phyloP scores from a whole-genome alignment of 2,888 invertebrate species.

The Cremastinae sp. region DNA sequence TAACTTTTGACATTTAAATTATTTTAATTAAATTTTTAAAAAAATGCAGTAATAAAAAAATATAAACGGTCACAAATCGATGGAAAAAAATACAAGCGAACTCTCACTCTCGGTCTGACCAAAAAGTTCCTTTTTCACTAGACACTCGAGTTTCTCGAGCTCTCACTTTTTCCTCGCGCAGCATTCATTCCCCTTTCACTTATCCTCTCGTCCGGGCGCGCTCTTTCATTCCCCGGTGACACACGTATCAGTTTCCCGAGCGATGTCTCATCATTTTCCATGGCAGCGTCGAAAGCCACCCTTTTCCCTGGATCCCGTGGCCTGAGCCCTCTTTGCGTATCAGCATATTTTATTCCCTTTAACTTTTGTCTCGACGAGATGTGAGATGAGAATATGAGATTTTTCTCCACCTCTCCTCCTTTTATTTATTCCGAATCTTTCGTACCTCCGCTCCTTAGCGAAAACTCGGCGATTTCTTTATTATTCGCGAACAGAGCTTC shows the following conservation, averaged over 20 bases:
- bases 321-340: constrained; percentile 41
- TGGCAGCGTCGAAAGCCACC: constrained; percentile 28
- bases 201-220: constrained; percentile 21
- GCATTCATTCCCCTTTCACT: constrained; percentile 10
- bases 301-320: constrained; percentile 38
- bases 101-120: constrained; percentile 60
- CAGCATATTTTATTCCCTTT: constrained; percentile 56
- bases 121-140: constrained; percentile 45
- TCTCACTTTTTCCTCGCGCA: constrained; percentile 46
- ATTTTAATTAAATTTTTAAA: too few relatives aligned
- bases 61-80: not conserved
- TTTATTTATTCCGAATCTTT: not conserved
- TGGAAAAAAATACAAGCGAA: not conserved
- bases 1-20: too few relatives aligned
- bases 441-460: constrained; percentile 6
- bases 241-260: constrained; percentile 55
- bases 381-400: constrained; percentile 36
- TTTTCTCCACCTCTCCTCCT: constrained; percentile 19
- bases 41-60: not conserved
- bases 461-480: constrained; percentile 7
- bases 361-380: constrained; percentile 32
- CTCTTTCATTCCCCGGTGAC: constrained; percentile 49
- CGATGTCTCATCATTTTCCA: constrained; percentile 54
- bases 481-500: not conserved
- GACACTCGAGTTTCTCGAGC: constrained; percentile 38